phyloP scores from a whole-genome alignment of 2,888 invertebrate genomes.

The Lymantria monacha region DNA sequence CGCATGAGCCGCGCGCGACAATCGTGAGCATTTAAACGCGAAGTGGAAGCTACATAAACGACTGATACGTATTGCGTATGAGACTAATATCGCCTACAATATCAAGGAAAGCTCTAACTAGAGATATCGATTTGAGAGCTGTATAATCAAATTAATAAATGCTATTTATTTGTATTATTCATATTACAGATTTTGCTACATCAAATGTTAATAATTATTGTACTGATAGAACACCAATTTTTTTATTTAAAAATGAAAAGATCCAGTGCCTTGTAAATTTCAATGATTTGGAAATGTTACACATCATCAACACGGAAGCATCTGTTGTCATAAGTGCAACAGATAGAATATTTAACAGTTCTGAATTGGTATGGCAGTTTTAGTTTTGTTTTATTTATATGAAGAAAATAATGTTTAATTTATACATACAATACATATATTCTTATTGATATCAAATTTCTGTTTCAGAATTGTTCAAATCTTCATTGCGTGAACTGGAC shows the following conservation, averaged over 20 bases:
- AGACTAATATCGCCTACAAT: too few species aligned
- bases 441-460: too few species aligned
- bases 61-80: too few species aligned
- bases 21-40: too few species aligned
- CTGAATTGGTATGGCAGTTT: constrained; percentile 48
- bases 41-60: too few species aligned
- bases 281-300: constrained; percentile 64
- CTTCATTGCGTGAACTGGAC: constrained; percentile 67
- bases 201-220: constrained; percentile 60
- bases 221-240: constrained; percentile 49
- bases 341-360: constrained; percentile 45
- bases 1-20: too few species aligned
- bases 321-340: constrained; percentile 55
- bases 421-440: not conserved
- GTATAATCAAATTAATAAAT: too few species aligned
- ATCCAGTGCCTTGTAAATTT: constrained; percentile 58
- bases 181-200: constrained; percentile 59
- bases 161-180: too few species aligned
- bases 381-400: not conserved
- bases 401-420: too few species aligned
- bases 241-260: constrained; percentile 55
- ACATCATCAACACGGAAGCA: constrained; percentile 50
- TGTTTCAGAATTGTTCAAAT: constrained; percentile 65
- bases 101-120: too few species aligned
- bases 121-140: too few species aligned